Evolutionary conservation across 2,797 vertebrate genomes (phyloP), one percentile per base, ranked within the genome.

Genomic region (Taeniopygia guttata): DNA sequence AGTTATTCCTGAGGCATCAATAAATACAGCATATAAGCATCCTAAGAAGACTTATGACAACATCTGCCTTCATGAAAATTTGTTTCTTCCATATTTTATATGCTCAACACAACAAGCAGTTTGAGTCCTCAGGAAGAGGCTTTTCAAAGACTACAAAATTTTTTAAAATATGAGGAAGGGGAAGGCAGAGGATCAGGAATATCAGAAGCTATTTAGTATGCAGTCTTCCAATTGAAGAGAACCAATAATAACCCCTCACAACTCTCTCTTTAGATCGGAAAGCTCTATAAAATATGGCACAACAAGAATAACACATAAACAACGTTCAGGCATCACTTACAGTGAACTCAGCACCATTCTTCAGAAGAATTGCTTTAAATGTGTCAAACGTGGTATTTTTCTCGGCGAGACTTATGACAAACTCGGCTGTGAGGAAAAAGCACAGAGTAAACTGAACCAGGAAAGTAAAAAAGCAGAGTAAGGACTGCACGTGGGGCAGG

Each of bases 261-360:
- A 2, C 5, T 26, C 8, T 25, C 9, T 60, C 19, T 48, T 43
- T 11, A 43, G 56, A 84, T 42, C 3, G 46, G 32, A 45, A 27
- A 30, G 3, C 27, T 66, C 20, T 45, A 5, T 20, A 51, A 79
- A 49, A 45, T 0, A 63, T 0, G 43, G 3, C 3, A 56, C 40
- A 13, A 36, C 6, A 94, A 34, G 34, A 92, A 87, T 1, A 78
- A 17, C 0, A 14, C 0, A 0, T 1, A 26, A 78, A 54, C 0
- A 46, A 89, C 4, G 1, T 30, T 25, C 27, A n/a, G 11, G 26
- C 11, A 17, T 75, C 27, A 95, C 98, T 97, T 97, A 99, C 99
- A 5, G 99, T 99, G 96, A 99, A 99, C 93, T 99, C 99, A 0
- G 99, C 99, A n/a, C 99, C 99, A 98, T 99, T 99, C 97, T 99